These are phyloP conservation scores for Chelonoidis abingdonii DNA, from an alignment of 2,113 vertebrate species.

Conservation along the genomic window DNA sequence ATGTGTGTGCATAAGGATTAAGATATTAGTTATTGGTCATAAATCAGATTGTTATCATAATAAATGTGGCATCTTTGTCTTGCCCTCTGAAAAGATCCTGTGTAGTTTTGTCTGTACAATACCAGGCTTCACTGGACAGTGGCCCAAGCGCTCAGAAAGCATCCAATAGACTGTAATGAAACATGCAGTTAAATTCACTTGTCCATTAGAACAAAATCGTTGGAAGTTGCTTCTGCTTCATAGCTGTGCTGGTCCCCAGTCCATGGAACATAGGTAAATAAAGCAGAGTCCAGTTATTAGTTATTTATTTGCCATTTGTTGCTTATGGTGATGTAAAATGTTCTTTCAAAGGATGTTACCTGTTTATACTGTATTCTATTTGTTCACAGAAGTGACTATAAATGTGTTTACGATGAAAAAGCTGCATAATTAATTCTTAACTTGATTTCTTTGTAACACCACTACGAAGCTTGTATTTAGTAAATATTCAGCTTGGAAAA, in stretches of 20 bases:
- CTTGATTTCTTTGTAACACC: background rate
- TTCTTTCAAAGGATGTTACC: background rate
- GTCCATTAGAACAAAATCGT: background rate
- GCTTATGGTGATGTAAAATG: background rate
- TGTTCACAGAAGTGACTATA: background rate
- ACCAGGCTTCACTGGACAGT: background rate
- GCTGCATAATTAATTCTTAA: background rate
- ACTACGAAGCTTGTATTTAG: background rate
- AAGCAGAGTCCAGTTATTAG: background rate
- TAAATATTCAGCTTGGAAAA: background rate
- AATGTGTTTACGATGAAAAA: background rate
- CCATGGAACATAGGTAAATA: background rate
- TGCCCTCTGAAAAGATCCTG: no score
- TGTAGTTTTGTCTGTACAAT: no score
- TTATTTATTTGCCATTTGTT: constrained; percentile 7
- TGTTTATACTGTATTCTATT: background rate
- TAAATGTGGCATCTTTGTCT: no score
- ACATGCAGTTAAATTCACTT: background rate
- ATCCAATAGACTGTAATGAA: background rate
- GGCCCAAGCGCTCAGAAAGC: background rate
- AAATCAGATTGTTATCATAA: no score
- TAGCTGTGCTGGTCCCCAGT: background rate
- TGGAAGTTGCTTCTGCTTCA: background rate
- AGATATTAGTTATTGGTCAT: no score
- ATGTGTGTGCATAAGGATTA: no score